Evolutionary conservation across 2,888 invertebrate genomes (phyloP).

Genomic region (Metallyticus violacea): DNA sequence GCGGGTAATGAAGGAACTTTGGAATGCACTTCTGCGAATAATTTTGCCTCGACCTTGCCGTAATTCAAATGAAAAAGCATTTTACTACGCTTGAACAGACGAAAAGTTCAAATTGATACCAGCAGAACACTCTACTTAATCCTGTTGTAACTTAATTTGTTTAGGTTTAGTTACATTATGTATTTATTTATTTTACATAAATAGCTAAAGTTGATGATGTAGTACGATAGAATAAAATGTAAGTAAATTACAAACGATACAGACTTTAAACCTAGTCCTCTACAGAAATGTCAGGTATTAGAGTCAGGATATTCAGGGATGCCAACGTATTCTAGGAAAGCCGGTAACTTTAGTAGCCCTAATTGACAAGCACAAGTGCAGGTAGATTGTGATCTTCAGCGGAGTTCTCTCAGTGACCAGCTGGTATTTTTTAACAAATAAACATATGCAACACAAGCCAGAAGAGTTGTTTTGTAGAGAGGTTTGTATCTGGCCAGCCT

Average conservation of each 20-base stretch:
- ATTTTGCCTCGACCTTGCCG: no score
- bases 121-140: no score
- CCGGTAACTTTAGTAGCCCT: not conserved
- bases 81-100: no score
- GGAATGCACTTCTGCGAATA: no score
- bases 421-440: not conserved
- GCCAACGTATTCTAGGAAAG: not conserved
- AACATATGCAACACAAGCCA: not conserved
- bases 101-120: no score
- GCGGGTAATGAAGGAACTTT: no score
- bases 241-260: not conserved
- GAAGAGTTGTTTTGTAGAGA: not conserved
- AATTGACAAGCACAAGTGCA: not conserved
- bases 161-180: not conserved
- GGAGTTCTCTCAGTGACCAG: not conserved
- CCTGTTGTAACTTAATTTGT: not conserved
- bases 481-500: not conserved
- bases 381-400: not conserved
- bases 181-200: not conserved
- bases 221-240: not conserved
- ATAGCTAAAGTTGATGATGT: not conserved
- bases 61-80: no score
- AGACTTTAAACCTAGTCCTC: no score
- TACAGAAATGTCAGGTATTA: not conserved
- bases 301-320: not conserved